A percentile compares a stretch with the other conserved stretches of the same genome.
Evolutionary conservation across 2,888 invertebrate species (phyloP).

Genomic region (Patella caerulea): DNA sequence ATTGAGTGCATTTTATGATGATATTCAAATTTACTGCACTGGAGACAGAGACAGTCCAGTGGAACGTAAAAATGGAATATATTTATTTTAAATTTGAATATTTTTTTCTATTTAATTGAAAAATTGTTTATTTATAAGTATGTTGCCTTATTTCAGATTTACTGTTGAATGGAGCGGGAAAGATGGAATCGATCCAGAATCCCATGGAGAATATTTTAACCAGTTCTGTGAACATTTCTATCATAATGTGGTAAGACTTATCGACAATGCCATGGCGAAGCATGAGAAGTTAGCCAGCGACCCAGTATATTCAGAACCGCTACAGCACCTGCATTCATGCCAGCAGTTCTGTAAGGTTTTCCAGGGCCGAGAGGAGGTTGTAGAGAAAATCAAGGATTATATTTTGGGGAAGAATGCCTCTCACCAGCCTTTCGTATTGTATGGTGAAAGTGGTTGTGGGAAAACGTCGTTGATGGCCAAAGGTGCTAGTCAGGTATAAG

Average conservation of each 20-base stretch:
- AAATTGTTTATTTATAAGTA: background rate
- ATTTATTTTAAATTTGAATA: too few species aligned
- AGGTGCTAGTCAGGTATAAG: conserved; percentile 78
- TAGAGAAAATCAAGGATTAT: conserved; percentile 73
- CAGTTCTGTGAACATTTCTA: conserved; percentile 90
- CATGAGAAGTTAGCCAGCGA: conserved; percentile 87
- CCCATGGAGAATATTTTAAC: conserved; percentile 92
- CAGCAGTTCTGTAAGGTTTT: conserved; percentile 90
- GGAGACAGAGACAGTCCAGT: too few species aligned
- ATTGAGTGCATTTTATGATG: too few species aligned
- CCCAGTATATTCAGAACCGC: conserved; percentile 60
- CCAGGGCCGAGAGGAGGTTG: conserved; percentile 90
- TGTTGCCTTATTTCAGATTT: conserved; percentile 47
- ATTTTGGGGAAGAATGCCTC: conserved; percentile 74
- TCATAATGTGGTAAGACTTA: conserved; percentile 84
- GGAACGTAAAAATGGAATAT: too few species aligned
- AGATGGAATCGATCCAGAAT: conserved; percentile 87
- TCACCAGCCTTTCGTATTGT: conserved; percentile 90
- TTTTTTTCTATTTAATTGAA: too few species aligned
- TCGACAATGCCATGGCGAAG: conserved; percentile 95
- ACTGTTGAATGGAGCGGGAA: conserved; percentile 98
- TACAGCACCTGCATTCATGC: conserved; percentile 92
- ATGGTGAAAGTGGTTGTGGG: conserved; percentile 97
- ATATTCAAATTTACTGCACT: too few species aligned
- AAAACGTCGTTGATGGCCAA: conserved; percentile 96